phyloP scores from a whole-genome alignment of 2,113 vertebrate genomes.

The Arothron firmamentum region DNA sequence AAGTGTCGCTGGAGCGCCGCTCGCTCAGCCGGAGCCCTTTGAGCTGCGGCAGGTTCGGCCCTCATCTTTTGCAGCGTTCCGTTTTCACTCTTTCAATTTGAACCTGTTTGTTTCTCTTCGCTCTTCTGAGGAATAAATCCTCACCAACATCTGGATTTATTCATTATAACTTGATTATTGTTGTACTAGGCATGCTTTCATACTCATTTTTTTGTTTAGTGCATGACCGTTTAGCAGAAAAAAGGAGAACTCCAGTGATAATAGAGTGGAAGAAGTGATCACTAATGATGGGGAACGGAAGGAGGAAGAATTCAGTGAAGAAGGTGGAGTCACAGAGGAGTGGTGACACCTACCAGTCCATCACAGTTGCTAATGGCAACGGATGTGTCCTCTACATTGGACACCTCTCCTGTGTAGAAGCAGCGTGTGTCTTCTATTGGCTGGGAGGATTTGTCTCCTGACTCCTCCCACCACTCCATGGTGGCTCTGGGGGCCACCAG shows the following conservation, averaged over 20 bases:
- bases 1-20: constrained; percentile 5
- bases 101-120: background rate
- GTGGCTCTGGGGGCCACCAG: constrained; percentile 87
- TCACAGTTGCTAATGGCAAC: constrained; percentile 96
- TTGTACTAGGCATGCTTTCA: too few species aligned
- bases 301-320: background rate
- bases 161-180: background rate
- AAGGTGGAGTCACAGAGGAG: background rate
- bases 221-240: background rate
- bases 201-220: background rate
- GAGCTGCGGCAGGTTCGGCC: background rate
- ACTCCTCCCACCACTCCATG: constrained; percentile 90
- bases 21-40: rapidly evolving
- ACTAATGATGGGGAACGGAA: background rate
- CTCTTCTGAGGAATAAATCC: too few species aligned
- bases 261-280: background rate
- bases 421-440: constrained; percentile 83
- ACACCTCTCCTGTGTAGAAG: constrained; percentile 87
- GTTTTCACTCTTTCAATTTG: constrained; percentile 7
- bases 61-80: constrained; percentile 8
- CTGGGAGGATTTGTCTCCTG: constrained; percentile 73
- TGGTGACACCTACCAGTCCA: constrained; percentile 84
- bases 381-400: constrained; percentile 80
- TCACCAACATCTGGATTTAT: background rate
- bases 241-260: background rate